Conservation (phyloP, 2,888 invertebrate genomes). For the Caenorhabditis becei region DNA sequence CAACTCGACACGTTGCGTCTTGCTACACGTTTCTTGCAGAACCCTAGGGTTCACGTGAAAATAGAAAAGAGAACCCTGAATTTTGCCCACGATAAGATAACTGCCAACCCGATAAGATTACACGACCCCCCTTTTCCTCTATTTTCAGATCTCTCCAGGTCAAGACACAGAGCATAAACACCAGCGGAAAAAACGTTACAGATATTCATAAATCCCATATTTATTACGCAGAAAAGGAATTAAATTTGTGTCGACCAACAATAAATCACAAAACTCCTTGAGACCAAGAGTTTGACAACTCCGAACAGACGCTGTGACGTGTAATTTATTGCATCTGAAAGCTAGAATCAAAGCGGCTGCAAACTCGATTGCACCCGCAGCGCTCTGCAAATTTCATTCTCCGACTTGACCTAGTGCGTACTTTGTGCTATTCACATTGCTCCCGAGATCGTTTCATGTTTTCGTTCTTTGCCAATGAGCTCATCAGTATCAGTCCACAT, state of each 20-base stretch:
- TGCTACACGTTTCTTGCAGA: too few relatives aligned
- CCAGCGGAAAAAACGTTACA: too few relatives aligned
- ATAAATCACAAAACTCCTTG: not conserved
- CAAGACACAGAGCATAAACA: too few relatives aligned
- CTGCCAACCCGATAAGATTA: too few relatives aligned
- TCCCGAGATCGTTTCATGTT: not conserved
- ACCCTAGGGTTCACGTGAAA: too few relatives aligned
- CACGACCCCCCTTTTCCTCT: too few relatives aligned
- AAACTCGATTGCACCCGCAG: constrained; percentile 29
- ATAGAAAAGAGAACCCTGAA: too few relatives aligned
- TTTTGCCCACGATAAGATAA: too few relatives aligned
- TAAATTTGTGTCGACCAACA: not conserved
- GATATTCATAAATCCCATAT: too few relatives aligned
- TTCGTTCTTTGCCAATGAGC: not conserved
- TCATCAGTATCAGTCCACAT: constrained; percentile 2
- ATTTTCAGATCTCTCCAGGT: too few relatives aligned
- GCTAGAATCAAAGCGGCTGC: not conserved
- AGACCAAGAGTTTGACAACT: not conserved
- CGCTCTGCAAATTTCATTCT: not conserved
- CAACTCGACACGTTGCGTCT: too few relatives aligned
- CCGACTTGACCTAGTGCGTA: constrained; percentile 10
- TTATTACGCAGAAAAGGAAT: not conserved
- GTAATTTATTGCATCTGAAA: constrained; percentile 28
- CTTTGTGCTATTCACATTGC: constrained; percentile 11
- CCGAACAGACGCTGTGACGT: not conserved